Evolutionary conservation across 64 coral and sea anemone genomes (phyloP).

Genomic region (Pocillopora verrucosa): DNA sequence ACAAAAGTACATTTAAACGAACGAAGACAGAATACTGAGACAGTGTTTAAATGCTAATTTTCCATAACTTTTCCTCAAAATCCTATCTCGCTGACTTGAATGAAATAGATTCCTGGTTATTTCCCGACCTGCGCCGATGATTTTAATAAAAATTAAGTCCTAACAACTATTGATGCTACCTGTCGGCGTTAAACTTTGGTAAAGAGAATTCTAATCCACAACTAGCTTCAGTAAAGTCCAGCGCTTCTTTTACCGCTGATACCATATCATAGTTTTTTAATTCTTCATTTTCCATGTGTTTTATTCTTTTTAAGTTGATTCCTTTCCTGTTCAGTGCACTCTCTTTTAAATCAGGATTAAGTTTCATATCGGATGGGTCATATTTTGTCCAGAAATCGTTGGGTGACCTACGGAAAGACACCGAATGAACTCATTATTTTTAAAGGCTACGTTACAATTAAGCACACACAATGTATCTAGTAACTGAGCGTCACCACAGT

Average conservation of each 20-base stretch:
- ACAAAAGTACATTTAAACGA: too few species aligned
- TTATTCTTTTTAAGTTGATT: constrained; percentile 35
- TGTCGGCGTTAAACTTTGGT: background rate
- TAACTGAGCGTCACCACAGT: too few species aligned
- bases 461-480: too few species aligned
- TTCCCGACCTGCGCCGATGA: too few species aligned
- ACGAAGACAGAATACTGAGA: too few species aligned
- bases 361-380: constrained; percentile 42
- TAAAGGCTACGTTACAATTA: background rate
- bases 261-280: constrained; percentile 45
- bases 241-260: background rate
- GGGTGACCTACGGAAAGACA: constrained; percentile 43
- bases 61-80: too few species aligned
- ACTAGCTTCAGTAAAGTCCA: constrained; percentile 45
- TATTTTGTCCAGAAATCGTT: constrained; percentile 60
- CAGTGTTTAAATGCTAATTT: too few species aligned
- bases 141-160: too few species aligned
- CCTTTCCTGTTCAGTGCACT: constrained; percentile 36
- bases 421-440: background rate
- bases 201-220: constrained; percentile 11
- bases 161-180: background rate
- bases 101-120: too few species aligned
- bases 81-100: too few species aligned
- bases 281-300: background rate
- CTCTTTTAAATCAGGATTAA: constrained; percentile 43